Evolutionary conservation across 2,113 vertebrate species (phyloP), one percentile per base, ranked within the genome.

Genomic region (Gymnarchus niloticus): DNA sequence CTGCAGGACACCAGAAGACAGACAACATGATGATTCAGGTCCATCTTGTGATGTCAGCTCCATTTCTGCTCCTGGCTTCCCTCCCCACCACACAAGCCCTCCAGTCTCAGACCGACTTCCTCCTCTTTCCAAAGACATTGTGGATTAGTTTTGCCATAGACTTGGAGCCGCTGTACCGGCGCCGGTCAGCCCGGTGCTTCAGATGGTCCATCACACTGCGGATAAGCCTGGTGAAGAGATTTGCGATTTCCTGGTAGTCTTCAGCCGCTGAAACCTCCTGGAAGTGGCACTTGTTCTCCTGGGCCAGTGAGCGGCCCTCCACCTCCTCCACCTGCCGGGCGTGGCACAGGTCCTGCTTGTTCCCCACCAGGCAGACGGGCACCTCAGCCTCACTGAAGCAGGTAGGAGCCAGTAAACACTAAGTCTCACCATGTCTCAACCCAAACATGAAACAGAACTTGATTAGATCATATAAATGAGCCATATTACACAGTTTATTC

Each of bases 91-190:
- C 73, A 17, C 73, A 77, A 3, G 2, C 48, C 28, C 0, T 37
- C 2, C 25, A 28, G 46, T 23, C 76, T 94, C 91, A 95, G 86
- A 95, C 93, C 0, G 94, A 95, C 90, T 94, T 94, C 89, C 95
- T 94, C 88, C 94, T 92, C 88, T 95, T 95, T 12, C 94, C 94
- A 83, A 95, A 95, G 83, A 95, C 89, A 10, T 95, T 95, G 91
- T 94, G 94, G 90, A 95, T 95, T 81, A 95, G 93, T 48, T 94
- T 95, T 88, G 92, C 93, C 94, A 95, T 94, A 7, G 94, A 95
- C 88, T 94, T 95, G 87, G 94, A 94, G 84, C 95, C 92, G 49
- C 93, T 95, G 92, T 94, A 94, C 88, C 93, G 91, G 1, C 93
- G 90, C 1, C 91, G 90, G 90, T 95, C 94, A 0, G 92, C 89